phyloP scores from a whole-genome alignment of 1,140 invertebrate species.

The Procambarus virginalis region DNA sequence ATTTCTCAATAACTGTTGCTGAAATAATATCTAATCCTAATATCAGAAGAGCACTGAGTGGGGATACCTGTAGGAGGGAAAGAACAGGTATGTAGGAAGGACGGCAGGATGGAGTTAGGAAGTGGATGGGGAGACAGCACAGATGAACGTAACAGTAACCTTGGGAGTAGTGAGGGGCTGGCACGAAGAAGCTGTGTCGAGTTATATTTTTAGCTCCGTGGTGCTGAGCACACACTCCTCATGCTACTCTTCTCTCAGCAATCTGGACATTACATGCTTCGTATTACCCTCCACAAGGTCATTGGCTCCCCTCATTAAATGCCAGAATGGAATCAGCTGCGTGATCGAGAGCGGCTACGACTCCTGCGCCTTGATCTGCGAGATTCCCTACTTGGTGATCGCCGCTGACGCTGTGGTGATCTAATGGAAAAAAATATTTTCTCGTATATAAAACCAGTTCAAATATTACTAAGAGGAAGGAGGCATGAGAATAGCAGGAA shows the following conservation, averaged over 20 bases:
- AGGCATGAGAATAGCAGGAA: too few relatives aligned
- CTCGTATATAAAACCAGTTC: not conserved
- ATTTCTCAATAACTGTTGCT: not conserved
- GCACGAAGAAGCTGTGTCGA: not conserved
- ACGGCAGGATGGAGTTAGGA: constrained; percentile 20
- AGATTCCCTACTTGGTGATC: constrained; percentile 52
- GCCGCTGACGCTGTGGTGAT: constrained; percentile 33
- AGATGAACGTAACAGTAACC: constrained; percentile 17
- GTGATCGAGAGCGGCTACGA: constrained; percentile 45
- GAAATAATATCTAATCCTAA: constrained; percentile 1
- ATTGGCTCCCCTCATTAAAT: constrained; percentile 25
- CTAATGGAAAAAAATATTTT: not conserved
- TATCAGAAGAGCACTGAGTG: constrained; percentile 62
- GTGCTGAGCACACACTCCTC: not conserved
- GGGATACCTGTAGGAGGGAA: constrained; percentile 40
- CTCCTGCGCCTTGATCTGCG: constrained; percentile 43
- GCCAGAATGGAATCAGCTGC: constrained; percentile 42
- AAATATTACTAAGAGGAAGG: not conserved
- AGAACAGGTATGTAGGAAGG: constrained; percentile 18
- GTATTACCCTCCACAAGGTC: constrained; percentile 8
- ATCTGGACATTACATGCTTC: constrained; percentile 9
- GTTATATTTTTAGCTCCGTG: constrained; percentile 12
- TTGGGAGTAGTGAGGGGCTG: constrained; percentile 18
- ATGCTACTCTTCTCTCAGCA: not conserved
- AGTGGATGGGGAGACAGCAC: constrained; percentile 23